These are phyloP conservation scores for Ips typographus DNA, from an alignment of 1,140 invertebrate species.

Conservation along the genomic window DNA sequence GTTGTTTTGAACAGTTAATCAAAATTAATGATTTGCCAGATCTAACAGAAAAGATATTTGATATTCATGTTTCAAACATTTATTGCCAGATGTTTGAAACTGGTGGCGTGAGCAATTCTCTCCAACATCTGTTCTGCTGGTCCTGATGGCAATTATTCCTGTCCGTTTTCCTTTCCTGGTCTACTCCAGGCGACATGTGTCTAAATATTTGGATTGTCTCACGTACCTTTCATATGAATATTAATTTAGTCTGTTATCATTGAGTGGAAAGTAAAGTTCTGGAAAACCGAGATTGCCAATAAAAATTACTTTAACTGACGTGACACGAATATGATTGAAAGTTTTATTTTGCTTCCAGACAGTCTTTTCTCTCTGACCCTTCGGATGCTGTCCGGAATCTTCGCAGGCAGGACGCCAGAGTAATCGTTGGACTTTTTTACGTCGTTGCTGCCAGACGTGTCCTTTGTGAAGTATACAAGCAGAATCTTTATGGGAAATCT, in stretches of 20 bases:
- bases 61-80: background rate
- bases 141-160: too few species aligned
- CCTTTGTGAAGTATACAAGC: conserved; percentile 95
- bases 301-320: background rate
- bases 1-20: background rate
- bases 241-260: too few species aligned
- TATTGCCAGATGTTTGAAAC: background rate
- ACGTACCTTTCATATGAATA: too few species aligned
- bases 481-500: conserved; percentile 90
- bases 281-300: background rate
- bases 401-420: conserved; percentile 88
- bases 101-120: background rate
- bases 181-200: too few species aligned
- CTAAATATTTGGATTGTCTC: background rate
- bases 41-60: background rate
- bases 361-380: conserved; percentile 96
- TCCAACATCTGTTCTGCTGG: too few species aligned
- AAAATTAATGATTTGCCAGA: conserved; percentile 1
- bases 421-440: conserved; percentile 98
- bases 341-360: conserved; percentile 56
- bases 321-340: background rate
- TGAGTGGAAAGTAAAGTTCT: background rate
- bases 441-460: conserved; percentile 94
- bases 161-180: too few species aligned
- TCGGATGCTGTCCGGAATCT: conserved; percentile 94